A percentile compares a stretch with the other conserved stretches of the same genome.
phyloP scores from a whole-genome alignment of 2,113 vertebrate genomes.

The Syngnathus typhle region DNA sequence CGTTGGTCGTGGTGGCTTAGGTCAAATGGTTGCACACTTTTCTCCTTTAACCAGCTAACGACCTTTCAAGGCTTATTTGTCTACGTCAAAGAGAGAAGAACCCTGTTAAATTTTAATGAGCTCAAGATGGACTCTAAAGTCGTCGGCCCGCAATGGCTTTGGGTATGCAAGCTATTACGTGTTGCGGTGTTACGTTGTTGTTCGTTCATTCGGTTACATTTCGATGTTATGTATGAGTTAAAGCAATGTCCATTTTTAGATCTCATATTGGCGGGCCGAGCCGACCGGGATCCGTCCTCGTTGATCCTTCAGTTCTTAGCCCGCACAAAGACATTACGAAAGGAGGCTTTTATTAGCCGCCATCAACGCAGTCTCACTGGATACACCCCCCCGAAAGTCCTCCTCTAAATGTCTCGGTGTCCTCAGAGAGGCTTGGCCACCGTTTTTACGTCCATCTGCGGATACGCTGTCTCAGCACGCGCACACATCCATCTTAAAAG shows the following conservation, averaged over 20 bases:
- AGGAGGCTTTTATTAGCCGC: slow-evolving; percentile 44
- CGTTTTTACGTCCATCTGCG: slow-evolving; percentile 56
- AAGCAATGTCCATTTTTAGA: slow-evolving; percentile 16
- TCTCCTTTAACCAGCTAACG: neutral
- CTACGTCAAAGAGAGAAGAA: neutral
- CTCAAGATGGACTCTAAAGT: neutral
- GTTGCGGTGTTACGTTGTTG: neutral
- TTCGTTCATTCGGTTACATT: neutral
- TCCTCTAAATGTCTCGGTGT: slow-evolving; percentile 60
- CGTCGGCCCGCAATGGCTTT: neutral
- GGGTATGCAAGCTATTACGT: neutral
- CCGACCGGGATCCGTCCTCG: slow-evolving; percentile 30
- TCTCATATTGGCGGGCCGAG: slow-evolving; percentile 11
- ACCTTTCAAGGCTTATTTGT: neutral
- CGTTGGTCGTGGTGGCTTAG: neutral
- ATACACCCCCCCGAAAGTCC: slow-evolving; percentile 39
- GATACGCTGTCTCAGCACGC: slow-evolving; percentile 57
- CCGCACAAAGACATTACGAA: slow-evolving; percentile 34
- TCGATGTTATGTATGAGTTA: neutral
- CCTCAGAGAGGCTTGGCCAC: slow-evolving; percentile 55
- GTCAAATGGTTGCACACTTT: neutral
- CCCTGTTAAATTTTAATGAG: neutral
- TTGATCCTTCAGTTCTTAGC: slow-evolving; percentile 17
- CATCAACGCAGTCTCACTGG: slow-evolving; percentile 46
- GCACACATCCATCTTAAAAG: slow-evolving; percentile 53